A percentile compares a stretch with the other conserved stretches of the same genome.
phyloP scores from a whole-genome alignment of 1,140 invertebrate species.

The Drosophila pallidifrons region DNA sequence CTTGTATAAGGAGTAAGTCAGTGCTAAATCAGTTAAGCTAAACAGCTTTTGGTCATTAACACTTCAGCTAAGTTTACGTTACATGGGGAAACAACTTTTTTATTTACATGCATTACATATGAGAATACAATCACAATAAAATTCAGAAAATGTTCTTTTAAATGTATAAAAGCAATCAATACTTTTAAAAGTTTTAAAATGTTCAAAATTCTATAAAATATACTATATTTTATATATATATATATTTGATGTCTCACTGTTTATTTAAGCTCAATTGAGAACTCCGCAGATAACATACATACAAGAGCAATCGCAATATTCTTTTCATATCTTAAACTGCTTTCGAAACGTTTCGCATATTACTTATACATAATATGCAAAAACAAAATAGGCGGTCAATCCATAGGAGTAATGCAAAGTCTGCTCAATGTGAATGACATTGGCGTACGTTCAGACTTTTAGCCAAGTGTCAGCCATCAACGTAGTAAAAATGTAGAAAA shows the following conservation, averaged over 20 bases:
- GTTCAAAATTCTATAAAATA: too few species aligned
- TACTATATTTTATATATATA: too few species aligned
- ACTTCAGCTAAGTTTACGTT: slow-evolving; percentile 35
- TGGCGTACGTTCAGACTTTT: slow-evolving; percentile 47
- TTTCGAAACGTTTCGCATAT: too few species aligned
- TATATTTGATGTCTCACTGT: too few species aligned
- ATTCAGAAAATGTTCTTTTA: too few species aligned
- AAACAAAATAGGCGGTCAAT: slow-evolving; percentile 16
- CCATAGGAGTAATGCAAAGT: slow-evolving; percentile 31
- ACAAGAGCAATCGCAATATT: background rate
- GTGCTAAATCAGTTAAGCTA: background rate
- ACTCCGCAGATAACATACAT: background rate
- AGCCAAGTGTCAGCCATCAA: slow-evolving; percentile 60
- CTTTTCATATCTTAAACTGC: too few species aligned
- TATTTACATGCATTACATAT: slow-evolving; percentile 10
- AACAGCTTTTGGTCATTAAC: slow-evolving; percentile 43
- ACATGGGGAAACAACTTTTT: too few species aligned
- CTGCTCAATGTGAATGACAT: slow-evolving; percentile 56
- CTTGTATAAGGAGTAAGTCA: too few species aligned
- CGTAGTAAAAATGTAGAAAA: slow-evolving; percentile 34
- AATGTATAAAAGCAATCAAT: too few species aligned
- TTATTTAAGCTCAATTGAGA: too few species aligned
- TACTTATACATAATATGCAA: background rate
- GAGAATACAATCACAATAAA: slow-evolving; percentile 9
- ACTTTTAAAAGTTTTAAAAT: too few species aligned